Evolutionary conservation across 2,797 vertebrate genomes (phyloP).

Genomic region (Nasua narica): DNA sequence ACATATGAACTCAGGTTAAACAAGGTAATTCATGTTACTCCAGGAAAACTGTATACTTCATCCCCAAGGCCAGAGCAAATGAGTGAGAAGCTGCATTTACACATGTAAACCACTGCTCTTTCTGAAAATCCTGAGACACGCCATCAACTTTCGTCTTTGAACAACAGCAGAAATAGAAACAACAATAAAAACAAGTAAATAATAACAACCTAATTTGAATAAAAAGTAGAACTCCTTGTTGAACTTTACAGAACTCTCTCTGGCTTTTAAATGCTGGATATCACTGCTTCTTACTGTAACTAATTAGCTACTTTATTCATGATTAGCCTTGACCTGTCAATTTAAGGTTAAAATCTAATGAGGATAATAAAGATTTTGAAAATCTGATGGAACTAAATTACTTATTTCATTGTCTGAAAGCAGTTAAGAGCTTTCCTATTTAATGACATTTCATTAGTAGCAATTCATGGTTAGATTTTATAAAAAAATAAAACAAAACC

Average conservation of each 20-base stretch:
- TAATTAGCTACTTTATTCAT: background rate
- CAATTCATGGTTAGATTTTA: conserved; percentile 50
- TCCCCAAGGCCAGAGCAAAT: background rate
- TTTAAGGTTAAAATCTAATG: conserved; percentile 3
- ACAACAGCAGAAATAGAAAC: background rate
- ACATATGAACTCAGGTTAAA: background rate
- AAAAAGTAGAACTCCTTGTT: background rate
- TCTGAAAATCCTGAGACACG: background rate
- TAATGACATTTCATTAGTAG: conserved; percentile 62
- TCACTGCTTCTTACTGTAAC: background rate
- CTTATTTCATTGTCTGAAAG: background rate
- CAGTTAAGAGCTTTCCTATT: conserved; percentile 39
- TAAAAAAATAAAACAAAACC: conserved; percentile 20
- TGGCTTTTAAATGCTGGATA: background rate
- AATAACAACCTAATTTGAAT: no score
- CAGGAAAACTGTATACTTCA: background rate
- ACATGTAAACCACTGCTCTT: background rate
- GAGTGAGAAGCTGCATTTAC: background rate
- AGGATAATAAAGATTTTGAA: background rate
- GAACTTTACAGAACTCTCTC: background rate
- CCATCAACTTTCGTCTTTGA: background rate
- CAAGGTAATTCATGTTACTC: background rate
- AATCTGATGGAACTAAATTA: background rate
- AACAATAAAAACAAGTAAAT: background rate
- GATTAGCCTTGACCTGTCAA: background rate